Conservation (phyloP, 2,888 invertebrate species). For the Neelides folsomi region DNA sequence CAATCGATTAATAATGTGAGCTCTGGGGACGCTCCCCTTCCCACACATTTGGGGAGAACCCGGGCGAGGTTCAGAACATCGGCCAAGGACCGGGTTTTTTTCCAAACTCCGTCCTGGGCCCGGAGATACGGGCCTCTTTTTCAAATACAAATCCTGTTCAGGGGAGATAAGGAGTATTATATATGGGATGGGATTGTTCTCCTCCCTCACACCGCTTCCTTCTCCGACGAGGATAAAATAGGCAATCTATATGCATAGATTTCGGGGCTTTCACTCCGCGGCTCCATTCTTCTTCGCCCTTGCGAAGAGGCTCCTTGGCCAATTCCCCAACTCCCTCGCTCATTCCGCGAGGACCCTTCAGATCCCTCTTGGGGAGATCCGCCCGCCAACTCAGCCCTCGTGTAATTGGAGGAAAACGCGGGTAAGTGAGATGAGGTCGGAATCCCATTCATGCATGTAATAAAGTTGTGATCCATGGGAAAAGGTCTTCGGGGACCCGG, state of each 20-base stretch:
- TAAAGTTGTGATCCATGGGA: conserved; percentile 31
- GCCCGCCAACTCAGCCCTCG: too few species aligned
- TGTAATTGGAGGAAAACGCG: neutral
- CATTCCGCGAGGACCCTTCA: neutral
- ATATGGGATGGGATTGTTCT: conserved; percentile 10
- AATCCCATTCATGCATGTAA: conserved; percentile 31
- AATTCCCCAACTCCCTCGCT: conserved; percentile 6
- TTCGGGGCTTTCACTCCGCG: conserved; percentile 10
- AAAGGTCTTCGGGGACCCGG: conserved; percentile 27
- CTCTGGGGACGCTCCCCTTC: neutral
- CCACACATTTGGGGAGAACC: neutral
- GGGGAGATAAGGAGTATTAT: conserved; percentile 27
- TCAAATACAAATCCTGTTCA: conserved; percentile 25
- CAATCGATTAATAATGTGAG: neutral
- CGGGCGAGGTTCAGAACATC: neutral
- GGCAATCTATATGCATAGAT: conserved; percentile 14
- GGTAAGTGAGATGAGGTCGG: conserved; percentile 19
- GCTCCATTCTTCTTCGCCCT: neutral
- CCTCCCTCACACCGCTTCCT: conserved; percentile 6
- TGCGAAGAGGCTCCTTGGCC: neutral
- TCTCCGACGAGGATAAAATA: conserved; percentile 4
- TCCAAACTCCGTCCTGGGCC: conserved; percentile 12
- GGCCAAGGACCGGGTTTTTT: neutral
- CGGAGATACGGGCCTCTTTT: conserved; percentile 25
- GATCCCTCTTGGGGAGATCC: neutral